Conservation (phyloP, 2,113 vertebrate genomes). For the Clarias gariepinus region DNA sequence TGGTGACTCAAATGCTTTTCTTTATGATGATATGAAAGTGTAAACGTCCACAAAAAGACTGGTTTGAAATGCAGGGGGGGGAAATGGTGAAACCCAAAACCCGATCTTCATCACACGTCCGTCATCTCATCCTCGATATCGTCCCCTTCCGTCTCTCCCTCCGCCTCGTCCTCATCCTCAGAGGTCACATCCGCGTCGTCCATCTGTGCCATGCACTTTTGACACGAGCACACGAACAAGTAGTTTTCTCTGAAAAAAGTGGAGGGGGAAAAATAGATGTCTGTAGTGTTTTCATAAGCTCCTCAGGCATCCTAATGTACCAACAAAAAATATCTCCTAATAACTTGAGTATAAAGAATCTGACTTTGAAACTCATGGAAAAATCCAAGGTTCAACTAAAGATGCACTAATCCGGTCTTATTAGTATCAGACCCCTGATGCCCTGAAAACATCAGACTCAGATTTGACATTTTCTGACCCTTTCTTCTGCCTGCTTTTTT, state of each 20-base stretch:
- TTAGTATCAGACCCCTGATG: background rate
- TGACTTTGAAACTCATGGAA: background rate
- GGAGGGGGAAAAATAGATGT: background rate
- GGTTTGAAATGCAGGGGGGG: background rate
- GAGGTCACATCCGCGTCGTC: slow-evolving; percentile 90
- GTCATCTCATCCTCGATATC: slow-evolving; percentile 98
- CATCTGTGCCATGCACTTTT: slow-evolving; percentile 88
- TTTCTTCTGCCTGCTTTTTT: background rate
- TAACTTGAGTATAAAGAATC: background rate
- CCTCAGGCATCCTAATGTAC: background rate
- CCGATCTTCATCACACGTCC: slow-evolving; percentile 79
- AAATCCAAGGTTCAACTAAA: background rate
- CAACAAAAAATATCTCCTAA: background rate
- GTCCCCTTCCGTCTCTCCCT: slow-evolving; percentile 82
- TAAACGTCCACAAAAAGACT: slow-evolving; percentile 27
- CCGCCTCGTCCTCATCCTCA: slow-evolving; percentile 87
- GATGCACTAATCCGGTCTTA: background rate
- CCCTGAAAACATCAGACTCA: background rate
- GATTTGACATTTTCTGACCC: background rate
- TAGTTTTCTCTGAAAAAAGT: slow-evolving; percentile 88
- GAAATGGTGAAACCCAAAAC: background rate
- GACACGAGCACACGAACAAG: slow-evolving; percentile 92
- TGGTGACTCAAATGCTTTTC: background rate
- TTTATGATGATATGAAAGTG: slow-evolving; percentile 11
- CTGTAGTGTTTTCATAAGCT: background rate